Evolutionary conservation across 64 coral and sea anemone genomes (phyloP), one percentile per base, ranked within the genome.

Genomic region (Stylophora pistillata): DNA sequence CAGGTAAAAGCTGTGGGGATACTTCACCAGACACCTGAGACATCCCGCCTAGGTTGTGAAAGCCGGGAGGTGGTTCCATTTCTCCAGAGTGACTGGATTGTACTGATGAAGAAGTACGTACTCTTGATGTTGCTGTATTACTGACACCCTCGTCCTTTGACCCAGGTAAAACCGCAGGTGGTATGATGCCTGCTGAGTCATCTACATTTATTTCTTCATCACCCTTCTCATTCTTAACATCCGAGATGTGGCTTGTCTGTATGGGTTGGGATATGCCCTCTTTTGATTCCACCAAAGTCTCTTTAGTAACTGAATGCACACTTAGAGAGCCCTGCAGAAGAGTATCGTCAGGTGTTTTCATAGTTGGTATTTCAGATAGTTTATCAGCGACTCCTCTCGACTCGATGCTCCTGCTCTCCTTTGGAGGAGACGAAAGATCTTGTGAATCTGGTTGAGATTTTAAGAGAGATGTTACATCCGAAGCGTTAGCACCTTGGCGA

Each of bases 51-150:
- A 32, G 32, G 2, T 15, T n/a, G 62, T 25, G 23, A 10, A 82
- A 82, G 1, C 78, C 78, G 41, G 78, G 78, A 64, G 78, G 78
- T 37, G 78, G 78, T 29, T 82, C 64, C 29, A 82, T 26, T 16
- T 10, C 15, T 64, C 16, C 57, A 2, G 58, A 4, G 23, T 58
- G 78, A 64, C 54, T 79, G 4, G 77, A 15, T 29, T 30, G 54
- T 4, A 11, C n/a, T 3, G 23, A 9, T 79, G 77, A 73, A 14
- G 34, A 52, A 9, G 73, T 20, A n/a, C 20, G 34, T 1, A 76
- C 10, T 76, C 16, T 6, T 53, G 34, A 1, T 11, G 73, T 23
- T 52, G 7, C 37, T 20, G 33, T 52, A 12, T 5, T 3, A 21
- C 0, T 52, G 16, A 76, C 11, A 23, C 32, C 73, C 41, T 37